Evolutionary conservation across 2,113 vertebrate genomes (phyloP), one percentile per base, ranked within the genome.

Genomic region (Centropristis striata): DNA sequence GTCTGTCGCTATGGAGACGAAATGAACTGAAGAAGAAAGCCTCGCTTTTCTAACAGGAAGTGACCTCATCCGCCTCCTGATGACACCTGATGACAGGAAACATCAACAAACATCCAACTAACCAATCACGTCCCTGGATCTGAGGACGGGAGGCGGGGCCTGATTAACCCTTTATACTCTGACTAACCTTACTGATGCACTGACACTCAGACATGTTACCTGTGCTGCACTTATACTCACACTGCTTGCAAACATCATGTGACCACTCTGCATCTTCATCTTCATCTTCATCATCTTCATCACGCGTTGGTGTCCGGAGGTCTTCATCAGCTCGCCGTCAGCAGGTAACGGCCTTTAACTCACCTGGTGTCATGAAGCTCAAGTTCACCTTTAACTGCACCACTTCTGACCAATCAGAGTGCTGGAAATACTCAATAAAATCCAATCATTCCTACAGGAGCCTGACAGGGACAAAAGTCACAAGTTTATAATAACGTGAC

Each of bases 21-120:
- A 99, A 98, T 0, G 97, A 98, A 76, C 94, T 99, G 86, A 99
- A 99, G 96, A 98, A 98, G 91, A 98, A 95, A 86, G 96, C 94
- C 8, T 96, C 93, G 3, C 98, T 99, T 91, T 99, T 99, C 95
- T 99, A 95, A 93, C 86, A 90, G 82, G 80, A 86, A 88, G 80
- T 79, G 85, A 88, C 75, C 47, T 90, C 75, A 23, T 53, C n/a
- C 28, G 39, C 37, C 23, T 14, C 25, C 82, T 72, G 81, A 89
- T 3, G 57, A 71, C 32, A 1, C n/a, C 41, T 23, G 37, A 44
- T 83, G 28, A 41, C 50, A 16, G 28, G 23, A 55, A 46, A 20
- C 36, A 25, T 32, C 74, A 53, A 25, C 66, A 70, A 47, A 47
- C 41, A 36, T 72, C 25, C 37, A 28, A 81, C 77, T 73, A 85